Percentiles rank a stretch among this genome's conserved stretches.
Evolutionary conservation across 2,888 invertebrate genomes (phyloP).

Genomic region (Drosophila crucigera): DNA sequence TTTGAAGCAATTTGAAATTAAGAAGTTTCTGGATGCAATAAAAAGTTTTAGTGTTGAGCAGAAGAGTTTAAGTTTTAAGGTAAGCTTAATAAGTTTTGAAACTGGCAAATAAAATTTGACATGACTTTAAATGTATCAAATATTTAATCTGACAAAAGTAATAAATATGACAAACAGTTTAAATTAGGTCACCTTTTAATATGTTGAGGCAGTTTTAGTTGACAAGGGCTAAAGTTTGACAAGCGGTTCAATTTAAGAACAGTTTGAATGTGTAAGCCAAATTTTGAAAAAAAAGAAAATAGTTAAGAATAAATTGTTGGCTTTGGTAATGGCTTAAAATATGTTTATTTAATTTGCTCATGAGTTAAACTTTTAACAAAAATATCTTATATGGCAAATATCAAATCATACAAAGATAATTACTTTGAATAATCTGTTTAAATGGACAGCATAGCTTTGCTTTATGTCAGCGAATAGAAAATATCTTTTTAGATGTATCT

Average conservation of each 20-base stretch:
- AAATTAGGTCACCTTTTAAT: neutral
- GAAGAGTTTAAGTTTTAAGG: neutral
- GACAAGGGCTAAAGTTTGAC: no score
- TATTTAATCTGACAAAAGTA: neutral
- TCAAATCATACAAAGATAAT: neutral
- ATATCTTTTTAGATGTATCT: neutral
- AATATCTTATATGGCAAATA: neutral
- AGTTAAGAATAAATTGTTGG: no score
- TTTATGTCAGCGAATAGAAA: neutral
- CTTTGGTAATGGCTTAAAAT: no score
- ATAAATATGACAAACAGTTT: neutral
- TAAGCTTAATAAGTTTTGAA: neutral
- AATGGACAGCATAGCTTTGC: no score
- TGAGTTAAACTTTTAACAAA: neutral
- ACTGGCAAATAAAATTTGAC: neutral
- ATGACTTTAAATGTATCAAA: neutral
- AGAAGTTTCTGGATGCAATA: neutral
- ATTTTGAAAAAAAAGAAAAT: no score
- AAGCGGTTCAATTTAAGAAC: neutral
- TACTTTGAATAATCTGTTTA: neutral
- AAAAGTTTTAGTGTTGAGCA: neutral
- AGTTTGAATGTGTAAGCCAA: neutral
- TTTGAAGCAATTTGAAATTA: neutral
- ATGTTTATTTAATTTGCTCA: no score
- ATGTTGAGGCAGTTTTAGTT: neutral